phyloP scores from a whole-genome alignment of 2,113 vertebrate species.

The Aplodontia rufa region DNA sequence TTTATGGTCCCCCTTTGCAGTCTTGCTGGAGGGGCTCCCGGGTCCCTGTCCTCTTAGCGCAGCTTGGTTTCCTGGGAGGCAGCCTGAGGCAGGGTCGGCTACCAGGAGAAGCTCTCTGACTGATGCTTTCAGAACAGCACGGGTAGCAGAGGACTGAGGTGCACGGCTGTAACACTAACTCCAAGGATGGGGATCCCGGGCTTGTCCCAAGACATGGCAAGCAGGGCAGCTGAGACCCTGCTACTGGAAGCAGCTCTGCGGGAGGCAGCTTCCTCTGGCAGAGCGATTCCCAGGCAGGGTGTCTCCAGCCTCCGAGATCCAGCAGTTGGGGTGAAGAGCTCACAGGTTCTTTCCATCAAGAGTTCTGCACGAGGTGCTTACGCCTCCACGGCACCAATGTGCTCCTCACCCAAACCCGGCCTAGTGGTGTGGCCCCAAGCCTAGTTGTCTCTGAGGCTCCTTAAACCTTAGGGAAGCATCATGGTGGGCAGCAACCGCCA shows the following conservation, averaged over 20 bases:
- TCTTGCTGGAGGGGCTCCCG: too few species aligned
- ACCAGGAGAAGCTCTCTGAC: background rate
- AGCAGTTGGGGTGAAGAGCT: background rate
- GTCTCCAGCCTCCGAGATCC: rapidly evolving
- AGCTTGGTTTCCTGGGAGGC: background rate
- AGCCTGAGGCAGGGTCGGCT: background rate
- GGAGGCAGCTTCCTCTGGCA: background rate
- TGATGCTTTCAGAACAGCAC: too few species aligned
- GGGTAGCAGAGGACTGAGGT: rapidly evolving
- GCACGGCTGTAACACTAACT: too few species aligned
- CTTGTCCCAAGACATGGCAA: too few species aligned
- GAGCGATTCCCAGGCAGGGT: background rate
- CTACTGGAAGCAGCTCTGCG: background rate
- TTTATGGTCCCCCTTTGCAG: rapidly evolving
- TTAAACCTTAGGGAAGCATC: background rate
- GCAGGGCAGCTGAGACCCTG: background rate
- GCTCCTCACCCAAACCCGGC: background rate
- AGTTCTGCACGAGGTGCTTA: rapidly evolving
- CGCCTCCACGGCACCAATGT: too few species aligned
- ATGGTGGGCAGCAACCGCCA: rapidly evolving
- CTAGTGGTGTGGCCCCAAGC: rapidly evolving
- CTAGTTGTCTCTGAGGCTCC: too few species aligned
- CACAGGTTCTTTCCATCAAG: background rate
- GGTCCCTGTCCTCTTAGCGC: rapidly evolving
- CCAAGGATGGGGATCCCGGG: background rate